Evolutionary conservation across 2,888 invertebrate species (phyloP), one percentile per base, ranked within the genome.

Genomic region (Drosophila putrida): DNA sequence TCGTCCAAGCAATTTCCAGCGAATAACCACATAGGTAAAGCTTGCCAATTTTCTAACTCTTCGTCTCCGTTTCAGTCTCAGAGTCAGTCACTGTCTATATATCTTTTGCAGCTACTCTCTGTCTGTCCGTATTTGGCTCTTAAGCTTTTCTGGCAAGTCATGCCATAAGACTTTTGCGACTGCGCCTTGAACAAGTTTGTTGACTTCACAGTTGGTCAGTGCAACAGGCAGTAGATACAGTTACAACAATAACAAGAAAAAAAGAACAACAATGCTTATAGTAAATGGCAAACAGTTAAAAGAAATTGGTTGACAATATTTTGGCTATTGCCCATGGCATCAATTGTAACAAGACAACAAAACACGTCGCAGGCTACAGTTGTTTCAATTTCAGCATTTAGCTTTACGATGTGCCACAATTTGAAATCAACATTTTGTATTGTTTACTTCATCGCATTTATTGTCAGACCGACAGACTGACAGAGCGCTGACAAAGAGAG

Each of bases 151-250:
- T 60, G 77, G 65, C 77, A 64, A 83, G 81, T 83, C 83, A 83
- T 77, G 63, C 35, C 43, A 27, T 51, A 63, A 43, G 49, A 54
- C 58, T 39, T 57, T 43, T 60, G 66, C 58, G 51, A 31, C 61
- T 64, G 61, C 62, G 72, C 85, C 85, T 83, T 83, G 82, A 79
- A 79, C 77, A 79, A 85, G 82, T 83, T 83, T 83, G 71, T 83
- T 83, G 82, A 84, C 82, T 84, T 72, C 80, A 36, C 47, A 38
- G 60, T 64, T 70, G 73, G 75, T 54, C 70, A 79, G 60, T 80
- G 71, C 79, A 78, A 43, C 59, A 71, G 64, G 27, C 63, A 58
- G 41, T 46, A 51, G 10, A 31, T 63, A 49, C 36, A 47, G 8
- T 54, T 13, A 6, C n/a, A 57, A 39, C 36, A 49, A 58, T 11